Percentiles rank a stretch among this genome's conserved stretches.
These are phyloP conservation scores for Isoperla grammatica DNA, from an alignment of 2,888 invertebrate genomes.

Conservation along the genomic window DNA sequence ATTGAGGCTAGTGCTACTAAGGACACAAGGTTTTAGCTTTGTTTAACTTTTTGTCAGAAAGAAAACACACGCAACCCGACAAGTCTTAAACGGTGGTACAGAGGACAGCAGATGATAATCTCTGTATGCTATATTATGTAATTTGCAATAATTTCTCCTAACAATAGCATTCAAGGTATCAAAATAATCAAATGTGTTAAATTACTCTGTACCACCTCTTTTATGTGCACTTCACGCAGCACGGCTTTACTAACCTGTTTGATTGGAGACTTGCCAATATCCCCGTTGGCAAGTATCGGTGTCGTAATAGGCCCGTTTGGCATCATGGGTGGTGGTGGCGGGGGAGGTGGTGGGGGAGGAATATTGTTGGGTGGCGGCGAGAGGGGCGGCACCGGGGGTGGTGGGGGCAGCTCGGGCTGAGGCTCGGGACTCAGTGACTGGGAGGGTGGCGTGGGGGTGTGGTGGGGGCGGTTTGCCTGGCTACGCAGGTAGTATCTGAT, in stretches of 20 bases:
- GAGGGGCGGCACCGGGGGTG: slow-evolving; percentile 51
- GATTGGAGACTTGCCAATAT: slow-evolving; percentile 47
- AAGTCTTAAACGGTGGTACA: too few relatives aligned
- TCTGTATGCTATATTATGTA: too few relatives aligned
- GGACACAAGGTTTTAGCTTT: too few relatives aligned
- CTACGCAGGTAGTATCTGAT: slow-evolving; percentile 46
- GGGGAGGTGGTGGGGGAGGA: slow-evolving; percentile 56
- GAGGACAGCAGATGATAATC: too few relatives aligned
- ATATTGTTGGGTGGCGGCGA: slow-evolving; percentile 58
- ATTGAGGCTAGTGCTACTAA: too few relatives aligned
- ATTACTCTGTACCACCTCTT: too few relatives aligned
- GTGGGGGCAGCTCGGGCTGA: slow-evolving; percentile 47
- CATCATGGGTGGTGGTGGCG: slow-evolving; percentile 39
- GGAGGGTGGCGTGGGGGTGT: slow-evolving; percentile 35
- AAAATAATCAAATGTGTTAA: too few relatives aligned
- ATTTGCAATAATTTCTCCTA: too few relatives aligned
- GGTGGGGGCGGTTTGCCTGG: slow-evolving; percentile 58
- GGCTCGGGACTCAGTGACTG: slow-evolving; percentile 35
- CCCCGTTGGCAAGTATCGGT: slow-evolving; percentile 51
- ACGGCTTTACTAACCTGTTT: slow-evolving; percentile 38
- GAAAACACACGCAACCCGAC: too few relatives aligned
- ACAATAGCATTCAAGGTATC: too few relatives aligned
- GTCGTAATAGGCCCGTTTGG: slow-evolving; percentile 31
- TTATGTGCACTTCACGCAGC: too few relatives aligned
- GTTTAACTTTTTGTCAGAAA: too few relatives aligned